Percentiles rank a stretch among this genome's conserved stretches.
Conservation (phyloP, 2,888 invertebrate genomes). For the Craniophora ligustri region DNA sequence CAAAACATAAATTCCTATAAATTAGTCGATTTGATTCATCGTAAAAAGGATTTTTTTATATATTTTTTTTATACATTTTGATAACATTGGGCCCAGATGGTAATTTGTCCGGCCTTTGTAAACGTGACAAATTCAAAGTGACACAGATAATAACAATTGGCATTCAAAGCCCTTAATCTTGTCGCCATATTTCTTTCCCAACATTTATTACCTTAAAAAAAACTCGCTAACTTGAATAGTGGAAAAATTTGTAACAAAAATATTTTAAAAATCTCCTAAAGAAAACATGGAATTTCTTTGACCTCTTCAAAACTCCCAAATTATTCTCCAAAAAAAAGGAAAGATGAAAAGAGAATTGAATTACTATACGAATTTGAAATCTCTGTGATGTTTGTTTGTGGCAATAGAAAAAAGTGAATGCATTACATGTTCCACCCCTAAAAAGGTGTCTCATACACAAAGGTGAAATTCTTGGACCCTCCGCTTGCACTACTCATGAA, state of each 20-base stretch:
- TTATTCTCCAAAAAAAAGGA: constrained; percentile 54
- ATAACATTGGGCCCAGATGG: constrained; percentile 24
- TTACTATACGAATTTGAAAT: constrained; percentile 74
- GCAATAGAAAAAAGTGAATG: constrained; percentile 77
- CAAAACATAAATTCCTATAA: too few species aligned
- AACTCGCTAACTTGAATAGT: constrained; percentile 26
- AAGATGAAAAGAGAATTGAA: constrained; percentile 75
- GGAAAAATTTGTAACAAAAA: constrained; percentile 32
- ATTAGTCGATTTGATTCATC: too few species aligned
- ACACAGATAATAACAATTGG: constrained; percentile 29
- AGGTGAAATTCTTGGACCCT: constrained; percentile 71
- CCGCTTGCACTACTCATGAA: constrained; percentile 77
- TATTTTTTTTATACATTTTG: too few species aligned
- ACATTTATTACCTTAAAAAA: constrained; percentile 25
- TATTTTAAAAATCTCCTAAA: constrained; percentile 21
- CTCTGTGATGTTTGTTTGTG: constrained; percentile 81
- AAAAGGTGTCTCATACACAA: constrained; percentile 58
- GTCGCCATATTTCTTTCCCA: constrained; percentile 14
- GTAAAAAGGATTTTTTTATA: too few species aligned
- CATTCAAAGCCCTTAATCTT: constrained; percentile 22
- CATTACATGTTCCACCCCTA: constrained; percentile 73
- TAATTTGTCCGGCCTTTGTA: constrained; percentile 30
- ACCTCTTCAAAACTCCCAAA: constrained; percentile 44
- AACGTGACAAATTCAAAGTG: constrained; percentile 29
- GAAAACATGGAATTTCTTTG: constrained; percentile 50